phyloP scores from a whole-genome alignment of 1,140 invertebrate species.

The Zaprionus vittiger region DNA sequence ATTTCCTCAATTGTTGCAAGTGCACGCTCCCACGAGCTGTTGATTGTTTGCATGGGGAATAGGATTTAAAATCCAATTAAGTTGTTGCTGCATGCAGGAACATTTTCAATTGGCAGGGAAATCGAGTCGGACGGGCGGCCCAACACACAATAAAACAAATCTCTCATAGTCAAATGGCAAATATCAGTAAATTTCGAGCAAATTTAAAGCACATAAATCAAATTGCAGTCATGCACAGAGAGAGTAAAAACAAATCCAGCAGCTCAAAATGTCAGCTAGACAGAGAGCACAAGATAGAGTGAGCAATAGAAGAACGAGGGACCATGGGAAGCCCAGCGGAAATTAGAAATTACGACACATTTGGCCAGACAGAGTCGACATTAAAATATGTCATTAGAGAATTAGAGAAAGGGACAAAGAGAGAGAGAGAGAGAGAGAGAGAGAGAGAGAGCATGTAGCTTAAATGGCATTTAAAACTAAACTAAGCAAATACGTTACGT shows the following conservation, averaged over 20 bases:
- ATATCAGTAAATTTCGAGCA: conserved; percentile 43
- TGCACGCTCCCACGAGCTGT: not conserved
- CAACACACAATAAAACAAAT: conserved; percentile 52
- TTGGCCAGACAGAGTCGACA: conserved; percentile 51
- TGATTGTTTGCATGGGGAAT: not conserved
- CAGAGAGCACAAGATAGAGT: not conserved
- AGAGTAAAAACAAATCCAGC: conserved; percentile 20
- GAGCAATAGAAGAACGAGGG: not conserved
- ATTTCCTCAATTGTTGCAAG: not conserved
- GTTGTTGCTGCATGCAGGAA: not conserved
- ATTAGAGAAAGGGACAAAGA: conserved; percentile 50
- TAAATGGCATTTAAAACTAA: conserved; percentile 78
- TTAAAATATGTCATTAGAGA: conserved; percentile 79
- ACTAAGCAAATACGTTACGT: conserved; percentile 66
- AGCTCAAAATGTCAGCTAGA: conserved; percentile 26
- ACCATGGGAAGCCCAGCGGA: conserved; percentile 32
- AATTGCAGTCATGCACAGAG: conserved; percentile 51
- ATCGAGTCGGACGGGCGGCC: conserved; percentile 23
- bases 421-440: conserved; percentile 11
- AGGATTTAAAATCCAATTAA: conserved; percentile 11
- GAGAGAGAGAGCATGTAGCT: conserved; percentile 38
- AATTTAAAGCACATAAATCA: conserved; percentile 78
- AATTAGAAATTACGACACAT: conserved; percentile 79
- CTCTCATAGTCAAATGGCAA: conserved; percentile 39
- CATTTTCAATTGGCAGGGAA: conserved; percentile 30